Evolutionary conservation across 2,888 invertebrate species (phyloP).

Genomic region (Eurois occulta): DNA sequence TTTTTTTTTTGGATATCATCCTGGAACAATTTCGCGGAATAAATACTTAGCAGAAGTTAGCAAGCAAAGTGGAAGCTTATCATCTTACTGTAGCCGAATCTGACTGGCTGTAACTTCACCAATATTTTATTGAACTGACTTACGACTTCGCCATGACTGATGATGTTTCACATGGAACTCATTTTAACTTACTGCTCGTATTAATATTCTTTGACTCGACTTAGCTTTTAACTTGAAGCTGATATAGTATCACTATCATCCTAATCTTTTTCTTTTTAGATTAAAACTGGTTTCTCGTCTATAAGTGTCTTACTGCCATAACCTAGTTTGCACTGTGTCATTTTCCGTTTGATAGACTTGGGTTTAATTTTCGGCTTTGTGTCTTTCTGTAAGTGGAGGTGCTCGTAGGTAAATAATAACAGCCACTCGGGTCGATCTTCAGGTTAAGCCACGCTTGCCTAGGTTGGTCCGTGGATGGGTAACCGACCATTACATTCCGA

Average conservation of each 20-base stretch:
- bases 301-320: no score
- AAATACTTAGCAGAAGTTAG: neutral
- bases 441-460: no score
- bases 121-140: constrained; percentile 8
- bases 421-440: no score
- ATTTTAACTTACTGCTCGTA: constrained; percentile 8
- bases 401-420: no score
- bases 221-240: neutral
- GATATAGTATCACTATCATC: neutral
- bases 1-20: no score
- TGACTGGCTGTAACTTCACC: neutral
- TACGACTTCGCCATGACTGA: constrained; percentile 11
- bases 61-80: constrained; percentile 10
- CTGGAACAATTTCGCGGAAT: neutral
- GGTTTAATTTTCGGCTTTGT: neutral
- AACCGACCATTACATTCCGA: no score
- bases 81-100: constrained; percentile 7
- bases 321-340: neutral
- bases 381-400: no score
- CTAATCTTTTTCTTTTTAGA: neutral
- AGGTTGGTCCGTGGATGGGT: no score
- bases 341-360: neutral
- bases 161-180: neutral
- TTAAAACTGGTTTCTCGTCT: no score
- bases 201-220: neutral